Evolutionary conservation across 2,888 invertebrate species (phyloP), one percentile per base, ranked within the genome.

Genomic region (Cephus runcator): DNA sequence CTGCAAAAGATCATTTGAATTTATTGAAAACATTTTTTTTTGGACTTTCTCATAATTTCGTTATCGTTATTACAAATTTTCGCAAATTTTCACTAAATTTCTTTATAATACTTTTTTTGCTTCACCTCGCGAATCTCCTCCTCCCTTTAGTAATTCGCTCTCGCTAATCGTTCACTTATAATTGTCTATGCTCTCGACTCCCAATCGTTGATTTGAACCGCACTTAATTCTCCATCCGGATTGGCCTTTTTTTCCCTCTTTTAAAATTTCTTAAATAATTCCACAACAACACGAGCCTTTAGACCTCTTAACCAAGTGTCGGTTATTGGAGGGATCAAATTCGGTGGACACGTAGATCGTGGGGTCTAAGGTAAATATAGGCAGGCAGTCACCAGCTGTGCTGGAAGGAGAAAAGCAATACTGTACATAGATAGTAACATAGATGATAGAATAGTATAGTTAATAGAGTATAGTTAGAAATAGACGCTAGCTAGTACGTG

Each of bases 391-490:
- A 83, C 79, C 81, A 80, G 83, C 81, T 78, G 75, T 77, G 82
- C 83, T 84, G 84, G 83, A 83, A 84, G 82, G 81, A 83, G 79
- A 80, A 83, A 84, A 84, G 80, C 80, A 56, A 56, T 81, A 80
- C 73, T 79, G 81, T 81, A 83, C 80, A 81, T 77, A 77, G 82
- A 81, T 76, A 75, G 80, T 82, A 82, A 82, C 81, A 80, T 80
- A 84, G 84, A 84, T 81, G 80, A 77, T 83, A 81, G 76, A 82
- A 76, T 78, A 79, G 77, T 78, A 79, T 75, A 79, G 78, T 74
- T 75, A 76, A 73, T 78, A 77, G 76, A 76, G 75, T 80, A 79
- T 76, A 79, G 76, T 81, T 81, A 82, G 79, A 77, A 82, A 78
- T 84, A 83, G 80, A 81, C 77, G 82, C 79, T 83, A 83, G 81